Evolutionary conservation across 2,797 vertebrate genomes (phyloP).

Genomic region (Pyrocephalus nanus): DNA sequence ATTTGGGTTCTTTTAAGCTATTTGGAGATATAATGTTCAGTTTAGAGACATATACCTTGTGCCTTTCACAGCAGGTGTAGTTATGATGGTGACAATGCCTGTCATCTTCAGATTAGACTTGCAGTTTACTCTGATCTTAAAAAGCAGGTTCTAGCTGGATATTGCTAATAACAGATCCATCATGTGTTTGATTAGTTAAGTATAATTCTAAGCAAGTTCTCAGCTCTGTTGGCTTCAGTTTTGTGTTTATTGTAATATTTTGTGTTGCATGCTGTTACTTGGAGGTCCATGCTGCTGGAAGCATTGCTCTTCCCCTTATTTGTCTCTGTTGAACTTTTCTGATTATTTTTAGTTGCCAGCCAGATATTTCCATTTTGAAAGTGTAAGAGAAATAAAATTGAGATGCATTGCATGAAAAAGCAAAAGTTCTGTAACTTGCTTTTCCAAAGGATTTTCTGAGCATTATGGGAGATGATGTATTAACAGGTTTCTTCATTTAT

Average conservation of each 20-base stretch:
- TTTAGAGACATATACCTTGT: not conserved
- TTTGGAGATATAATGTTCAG: not conserved
- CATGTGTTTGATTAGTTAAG: not conserved
- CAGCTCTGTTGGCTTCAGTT: not conserved
- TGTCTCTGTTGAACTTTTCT: not conserved
- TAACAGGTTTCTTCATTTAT: not conserved
- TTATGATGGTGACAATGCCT: not conserved
- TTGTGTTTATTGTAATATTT: not conserved
- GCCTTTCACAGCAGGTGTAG: not conserved
- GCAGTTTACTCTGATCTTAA: not conserved
- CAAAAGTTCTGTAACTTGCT: not conserved
- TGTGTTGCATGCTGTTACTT: not conserved
- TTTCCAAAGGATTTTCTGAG: not conserved
- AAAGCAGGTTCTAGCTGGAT: not conserved
- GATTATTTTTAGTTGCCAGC: not conserved
- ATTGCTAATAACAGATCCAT: not conserved
- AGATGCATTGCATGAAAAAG: not conserved
- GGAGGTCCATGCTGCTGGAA: not conserved
- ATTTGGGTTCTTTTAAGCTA: not conserved
- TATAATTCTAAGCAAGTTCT: not conserved
- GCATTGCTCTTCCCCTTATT: not conserved
- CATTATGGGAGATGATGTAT: not conserved
- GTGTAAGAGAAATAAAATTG: not conserved
- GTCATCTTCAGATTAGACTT: not conserved
- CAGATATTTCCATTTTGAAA: not conserved